These are phyloP conservation scores for Strigamia maritima DNA, from an alignment of 2,888 invertebrate genomes.

Conservation along the genomic window DNA sequence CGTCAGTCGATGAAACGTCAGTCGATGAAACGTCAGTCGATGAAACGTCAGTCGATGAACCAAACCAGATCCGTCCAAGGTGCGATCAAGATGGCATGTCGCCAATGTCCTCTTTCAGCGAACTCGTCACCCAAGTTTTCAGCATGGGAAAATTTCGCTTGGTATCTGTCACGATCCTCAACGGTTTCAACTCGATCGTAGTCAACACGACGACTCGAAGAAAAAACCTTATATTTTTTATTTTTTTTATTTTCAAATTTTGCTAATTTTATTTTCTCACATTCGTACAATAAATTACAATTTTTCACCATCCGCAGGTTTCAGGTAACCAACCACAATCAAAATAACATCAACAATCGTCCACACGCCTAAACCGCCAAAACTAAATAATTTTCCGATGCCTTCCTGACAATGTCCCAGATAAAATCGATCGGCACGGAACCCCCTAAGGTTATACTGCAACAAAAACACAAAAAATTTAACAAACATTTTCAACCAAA, in stretches of 20 bases:
- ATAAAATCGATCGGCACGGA: too few relatives aligned
- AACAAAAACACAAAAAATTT: too few relatives aligned
- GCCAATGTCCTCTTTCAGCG: slow-evolving; percentile 61
- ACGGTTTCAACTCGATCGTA: slow-evolving; percentile 67
- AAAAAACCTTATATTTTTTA: neutral
- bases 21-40: too few relatives aligned
- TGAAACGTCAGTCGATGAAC: too few relatives aligned
- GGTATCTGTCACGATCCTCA: slow-evolving; percentile 62
- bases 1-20: too few relatives aligned
- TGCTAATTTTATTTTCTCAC: neutral
- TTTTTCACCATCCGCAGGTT: slow-evolving; percentile 74
- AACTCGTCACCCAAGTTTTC: slow-evolving; percentile 51
- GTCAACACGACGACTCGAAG: slow-evolving; percentile 46
- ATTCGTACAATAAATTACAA: slow-evolving; percentile 3
- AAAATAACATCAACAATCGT: slow-evolving; percentile 95
- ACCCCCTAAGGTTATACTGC: too few relatives aligned
- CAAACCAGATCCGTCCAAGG: too few relatives aligned
- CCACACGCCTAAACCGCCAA: slow-evolving; percentile 98
- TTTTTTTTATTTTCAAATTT: too few relatives aligned
- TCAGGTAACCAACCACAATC: slow-evolving; percentile 95
- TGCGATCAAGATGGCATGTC: too few relatives aligned
- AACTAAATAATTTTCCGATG: too few relatives aligned
- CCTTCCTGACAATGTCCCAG: too few relatives aligned
- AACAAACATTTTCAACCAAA: too few relatives aligned
- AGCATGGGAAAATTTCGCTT: slow-evolving; percentile 70